Base-by-base conservation (phyloP, 2,797 vertebrate species). In the Kryptopterus vitreolus region DNA sequence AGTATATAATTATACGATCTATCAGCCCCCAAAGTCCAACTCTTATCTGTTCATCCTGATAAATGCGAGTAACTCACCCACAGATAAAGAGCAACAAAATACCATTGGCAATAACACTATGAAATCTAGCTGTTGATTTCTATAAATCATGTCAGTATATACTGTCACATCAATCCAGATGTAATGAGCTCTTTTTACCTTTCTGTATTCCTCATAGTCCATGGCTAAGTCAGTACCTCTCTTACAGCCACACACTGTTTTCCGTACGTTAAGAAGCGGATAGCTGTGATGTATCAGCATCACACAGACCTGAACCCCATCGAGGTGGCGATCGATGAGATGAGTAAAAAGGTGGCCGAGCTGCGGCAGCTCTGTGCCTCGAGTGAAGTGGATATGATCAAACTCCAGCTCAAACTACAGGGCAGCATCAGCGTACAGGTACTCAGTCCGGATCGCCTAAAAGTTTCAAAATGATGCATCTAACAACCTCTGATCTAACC, bases 341-440 rank as follows among this genome's bases (percentile, higher is more conserved):
- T 99, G 97, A 98, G 96, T 86, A 98, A 96, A 90, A 98, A 98
- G 84, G 97, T 98, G 86, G 94, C 94, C 0, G 97, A 99, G 89
- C 94, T 99, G 38, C 90, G 95, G 43, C 95, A 96, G 87, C 95
- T 99, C 26, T 98, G 97, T 87, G 95, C 96, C 73, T 94, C 95
- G 13, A 92, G 91, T 0, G 98, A 98, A 3, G 98, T 99, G 76
- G 98, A 99, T 89, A 99, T 99, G 98, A 99, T 99, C 87, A 97
- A 96, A 3, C 92, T 99, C 82, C 98, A 99, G 91, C 93, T 99
- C 86, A 98, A 98, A 80, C 95, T 99, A 15, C 98, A 99, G 88
- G 98, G 97, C 87, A 99, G 98, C 83, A 96, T 99, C 90, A 98
- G 96, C 61, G 97, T 98, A 29, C 98, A 99, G 96, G 98, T 99